Conservation (phyloP, 37 sponge, comb jelly and placozoan genomes). For the Aplysina aerophoba region DNA sequence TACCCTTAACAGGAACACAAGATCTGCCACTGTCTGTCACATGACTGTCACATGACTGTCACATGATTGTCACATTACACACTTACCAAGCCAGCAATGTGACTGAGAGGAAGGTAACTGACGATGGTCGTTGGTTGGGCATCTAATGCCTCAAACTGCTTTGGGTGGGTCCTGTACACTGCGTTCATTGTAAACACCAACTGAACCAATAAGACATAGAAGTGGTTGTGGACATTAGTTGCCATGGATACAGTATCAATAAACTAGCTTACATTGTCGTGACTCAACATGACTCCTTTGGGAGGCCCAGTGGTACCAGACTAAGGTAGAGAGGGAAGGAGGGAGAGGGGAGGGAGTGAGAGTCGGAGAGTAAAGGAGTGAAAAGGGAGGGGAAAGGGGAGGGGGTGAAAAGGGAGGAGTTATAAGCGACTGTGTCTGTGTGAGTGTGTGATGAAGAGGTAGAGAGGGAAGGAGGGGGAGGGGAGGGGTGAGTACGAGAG, state of each 20-base stretch:
- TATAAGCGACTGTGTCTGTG: not conserved
- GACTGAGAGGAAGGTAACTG: constrained; percentile 46
- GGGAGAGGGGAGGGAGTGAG: not conserved
- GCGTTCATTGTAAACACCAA: not conserved
- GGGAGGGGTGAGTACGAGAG: not conserved
- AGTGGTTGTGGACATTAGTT: not conserved
- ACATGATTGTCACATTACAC: constrained; percentile 19
- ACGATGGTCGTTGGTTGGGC: not conserved
- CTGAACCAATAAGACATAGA: not conserved
- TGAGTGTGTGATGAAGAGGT: not conserved
- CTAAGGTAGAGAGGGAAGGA: constrained; percentile 32
- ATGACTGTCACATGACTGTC: not conserved
- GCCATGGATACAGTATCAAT: not conserved
- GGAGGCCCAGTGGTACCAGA: constrained; percentile 92
- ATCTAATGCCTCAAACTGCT: not conserved
- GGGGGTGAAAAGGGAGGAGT: not conserved
- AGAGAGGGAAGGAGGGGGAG: not conserved
- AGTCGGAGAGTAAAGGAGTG: not conserved
- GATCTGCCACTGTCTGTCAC: not conserved
- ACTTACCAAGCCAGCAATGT: constrained; percentile 34
- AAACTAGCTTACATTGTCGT: constrained; percentile 87
- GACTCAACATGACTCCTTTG: constrained; percentile 91
- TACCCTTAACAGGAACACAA: constrained; percentile 40
- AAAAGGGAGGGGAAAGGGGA: not conserved
- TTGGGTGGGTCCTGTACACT: constrained; percentile 21